A percentile compares a stretch with the other conserved stretches of the same genome.
These are phyloP conservation scores for Heterocephalus glaber DNA, from an alignment of 2,113 vertebrate species.

Conservation along the genomic window DNA sequence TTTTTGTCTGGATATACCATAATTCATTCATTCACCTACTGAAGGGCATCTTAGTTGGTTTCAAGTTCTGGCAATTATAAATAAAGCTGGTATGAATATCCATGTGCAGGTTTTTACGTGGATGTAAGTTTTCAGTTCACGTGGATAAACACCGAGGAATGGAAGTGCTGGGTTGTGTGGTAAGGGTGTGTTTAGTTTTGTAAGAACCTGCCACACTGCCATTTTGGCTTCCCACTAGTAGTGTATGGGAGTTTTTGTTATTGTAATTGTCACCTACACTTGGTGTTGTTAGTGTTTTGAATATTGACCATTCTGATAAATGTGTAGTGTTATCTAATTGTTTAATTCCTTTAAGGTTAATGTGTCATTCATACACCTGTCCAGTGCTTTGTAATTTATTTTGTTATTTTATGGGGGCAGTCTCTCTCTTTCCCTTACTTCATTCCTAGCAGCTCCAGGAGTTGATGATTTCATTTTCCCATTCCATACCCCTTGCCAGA, in stretches of 20 bases:
- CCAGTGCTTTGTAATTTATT: background rate
- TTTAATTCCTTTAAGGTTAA: slow-evolving; percentile 12
- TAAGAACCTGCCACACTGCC: background rate
- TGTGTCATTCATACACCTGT: background rate
- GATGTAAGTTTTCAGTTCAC: background rate
- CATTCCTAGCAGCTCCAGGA: background rate
- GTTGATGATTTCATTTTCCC: background rate
- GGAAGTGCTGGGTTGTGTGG: background rate
- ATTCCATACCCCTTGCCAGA: background rate
- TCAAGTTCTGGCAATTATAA: background rate
- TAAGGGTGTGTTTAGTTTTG: background rate
- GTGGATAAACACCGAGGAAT: background rate
- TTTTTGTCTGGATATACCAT: background rate
- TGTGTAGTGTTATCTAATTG: background rate
- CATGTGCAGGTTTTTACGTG: background rate
- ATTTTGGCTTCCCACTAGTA: background rate
- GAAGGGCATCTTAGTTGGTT: background rate
- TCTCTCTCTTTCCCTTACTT: background rate
- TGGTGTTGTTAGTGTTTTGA: background rate
- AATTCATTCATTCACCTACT: background rate
- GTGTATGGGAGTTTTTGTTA: background rate
- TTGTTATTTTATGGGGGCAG: background rate
- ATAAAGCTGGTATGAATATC: background rate
- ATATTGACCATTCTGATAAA: background rate
- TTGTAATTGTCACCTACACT: background rate